These are phyloP conservation scores for Cheilosia variabilis DNA, from an alignment of 2,888 invertebrate species.

Conservation along the genomic window DNA sequence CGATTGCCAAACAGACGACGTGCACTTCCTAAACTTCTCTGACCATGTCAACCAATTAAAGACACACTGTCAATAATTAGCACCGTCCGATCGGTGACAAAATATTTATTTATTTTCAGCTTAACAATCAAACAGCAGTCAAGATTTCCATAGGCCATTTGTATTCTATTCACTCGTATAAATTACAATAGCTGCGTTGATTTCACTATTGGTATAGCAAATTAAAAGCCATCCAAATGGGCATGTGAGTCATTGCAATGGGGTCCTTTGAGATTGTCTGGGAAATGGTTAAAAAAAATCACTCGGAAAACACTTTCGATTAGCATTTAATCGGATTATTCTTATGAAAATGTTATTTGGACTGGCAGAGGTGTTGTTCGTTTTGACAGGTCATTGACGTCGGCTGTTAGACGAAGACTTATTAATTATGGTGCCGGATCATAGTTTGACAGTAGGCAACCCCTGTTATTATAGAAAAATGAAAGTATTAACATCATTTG, in stretches of 20 bases:
- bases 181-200: constrained; percentile 48
- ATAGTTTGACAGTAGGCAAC: constrained; percentile 17
- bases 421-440: constrained; percentile 11
- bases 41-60: constrained; percentile 60
- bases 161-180: constrained; percentile 36
- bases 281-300: constrained; percentile 13
- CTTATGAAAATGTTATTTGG: constrained; percentile 30
- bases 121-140: constrained; percentile 13
- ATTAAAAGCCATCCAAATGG: constrained; percentile 43
- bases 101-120: constrained; percentile 14
- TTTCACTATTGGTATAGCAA: constrained; percentile 60
- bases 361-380: neutral
- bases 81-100: constrained; percentile 41
- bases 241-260: constrained; percentile 40
- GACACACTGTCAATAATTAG: constrained; percentile 46
- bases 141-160: constrained; percentile 36
- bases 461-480: constrained; percentile 13
- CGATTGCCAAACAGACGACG: constrained; percentile 7
- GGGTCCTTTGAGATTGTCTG: neutral
- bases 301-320: constrained; percentile 60
- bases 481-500: constrained; percentile 3
- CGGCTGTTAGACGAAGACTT: neutral
- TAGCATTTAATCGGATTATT: constrained; percentile 50
- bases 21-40: constrained; percentile 61
- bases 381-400: too few relatives aligned